Evolutionary conservation across 1,140 invertebrate species (phyloP).

Genomic region (Macrotrachela quadricornifera): DNA sequence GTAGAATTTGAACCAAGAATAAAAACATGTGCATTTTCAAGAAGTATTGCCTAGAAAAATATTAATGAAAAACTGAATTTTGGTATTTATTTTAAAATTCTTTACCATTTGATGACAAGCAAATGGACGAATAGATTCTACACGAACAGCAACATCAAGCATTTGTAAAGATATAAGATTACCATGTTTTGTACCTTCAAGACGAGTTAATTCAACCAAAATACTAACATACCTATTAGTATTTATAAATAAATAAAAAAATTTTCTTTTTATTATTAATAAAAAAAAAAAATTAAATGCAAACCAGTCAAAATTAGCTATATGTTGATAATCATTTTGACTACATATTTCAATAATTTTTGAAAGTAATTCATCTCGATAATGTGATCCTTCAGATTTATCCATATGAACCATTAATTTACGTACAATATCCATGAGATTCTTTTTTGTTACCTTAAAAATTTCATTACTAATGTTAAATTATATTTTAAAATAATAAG

Average conservation of each 20-base stretch:
- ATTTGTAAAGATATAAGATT: slow-evolving; percentile 70
- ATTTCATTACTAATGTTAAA: too few species aligned
- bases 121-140: slow-evolving; percentile 73
- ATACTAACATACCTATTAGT: slow-evolving; percentile 67
- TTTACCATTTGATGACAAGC: slow-evolving; percentile 60
- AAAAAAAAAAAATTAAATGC: too few species aligned
- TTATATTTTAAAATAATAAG: too few species aligned
- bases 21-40: slow-evolving; percentile 8
- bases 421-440: slow-evolving; percentile 97
- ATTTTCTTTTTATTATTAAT: too few species aligned
- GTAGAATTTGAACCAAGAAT: slow-evolving; percentile 11
- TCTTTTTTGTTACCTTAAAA: slow-evolving; percentile 64
- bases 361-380: slow-evolving; percentile 72
- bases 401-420: slow-evolving; percentile 95
- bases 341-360: slow-evolving; percentile 97
- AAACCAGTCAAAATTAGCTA: slow-evolving; percentile 90
- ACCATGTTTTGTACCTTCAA: slow-evolving; percentile 88
- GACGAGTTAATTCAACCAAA: slow-evolving; percentile 75
- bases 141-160: slow-evolving; percentile 85
- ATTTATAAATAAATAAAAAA: too few species aligned
- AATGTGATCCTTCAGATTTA: slow-evolving; percentile 74
- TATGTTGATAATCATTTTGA: slow-evolving; percentile 96
- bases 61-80: too few species aligned
- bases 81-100: too few species aligned
- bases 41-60: slow-evolving; percentile 7